Conservation (phyloP, 2,113 vertebrate species). For the Syngnathus scovelli region DNA sequence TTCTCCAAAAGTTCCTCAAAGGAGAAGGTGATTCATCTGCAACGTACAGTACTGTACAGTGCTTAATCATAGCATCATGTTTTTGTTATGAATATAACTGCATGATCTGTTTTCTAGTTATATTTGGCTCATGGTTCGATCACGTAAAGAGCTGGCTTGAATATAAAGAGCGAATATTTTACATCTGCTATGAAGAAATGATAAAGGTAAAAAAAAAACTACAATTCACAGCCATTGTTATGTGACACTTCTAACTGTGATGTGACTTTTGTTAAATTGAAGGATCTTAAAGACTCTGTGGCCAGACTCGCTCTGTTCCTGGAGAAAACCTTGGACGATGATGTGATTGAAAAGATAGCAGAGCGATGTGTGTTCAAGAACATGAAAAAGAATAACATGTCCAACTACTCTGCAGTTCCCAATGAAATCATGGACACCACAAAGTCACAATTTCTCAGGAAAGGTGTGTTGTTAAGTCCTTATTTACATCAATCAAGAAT, state of each 20-base stretch:
- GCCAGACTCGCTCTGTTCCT: conserved; percentile 45
- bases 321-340: conserved; percentile 47
- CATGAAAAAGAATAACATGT: conserved; percentile 72
- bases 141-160: conserved; percentile 69
- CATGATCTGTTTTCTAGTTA: conserved; percentile 40
- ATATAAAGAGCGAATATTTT: conserved; percentile 46
- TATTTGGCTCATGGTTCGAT: conserved; percentile 72
- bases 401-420: conserved; percentile 64
- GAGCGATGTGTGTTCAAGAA: conserved; percentile 60
- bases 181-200: conserved; percentile 55
- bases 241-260: neutral
- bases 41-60: neutral
- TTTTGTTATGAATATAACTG: neutral
- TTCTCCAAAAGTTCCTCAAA: conserved; percentile 66
- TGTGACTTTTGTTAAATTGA: conserved; percentile 15
- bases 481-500: neutral
- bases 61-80: too few species aligned
- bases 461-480: conserved; percentile 50
- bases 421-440: conserved; percentile 54
- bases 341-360: conserved; percentile 50
- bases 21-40: conserved; percentile 53
- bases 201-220: conserved; percentile 26
- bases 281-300: conserved; percentile 58
- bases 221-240: too few species aligned
- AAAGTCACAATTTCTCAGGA: conserved; percentile 65